These are phyloP conservation scores for Melanaphis sacchari DNA, from an alignment of 1,140 invertebrate genomes.

Conservation along the genomic window DNA sequence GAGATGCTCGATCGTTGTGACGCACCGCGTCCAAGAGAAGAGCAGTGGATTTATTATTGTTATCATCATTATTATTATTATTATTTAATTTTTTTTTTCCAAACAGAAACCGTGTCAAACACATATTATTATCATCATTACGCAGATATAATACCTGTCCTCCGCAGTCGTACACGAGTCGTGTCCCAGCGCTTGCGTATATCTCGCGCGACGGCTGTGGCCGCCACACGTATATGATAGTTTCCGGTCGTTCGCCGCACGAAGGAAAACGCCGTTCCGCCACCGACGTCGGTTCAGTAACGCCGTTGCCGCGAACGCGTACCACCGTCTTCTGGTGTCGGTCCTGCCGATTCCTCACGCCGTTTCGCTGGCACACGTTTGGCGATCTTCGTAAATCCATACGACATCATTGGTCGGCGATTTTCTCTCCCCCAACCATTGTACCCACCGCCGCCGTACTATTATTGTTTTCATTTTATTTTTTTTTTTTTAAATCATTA, in stretches of 20 bases:
- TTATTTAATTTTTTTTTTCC: too few species aligned
- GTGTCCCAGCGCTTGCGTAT: slow-evolving; percentile 5
- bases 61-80: too few species aligned
- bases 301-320: slow-evolving; percentile 40
- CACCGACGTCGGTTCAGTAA: not conserved
- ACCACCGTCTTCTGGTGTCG: not conserved
- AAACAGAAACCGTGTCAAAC: not conserved
- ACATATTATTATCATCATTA: not conserved
- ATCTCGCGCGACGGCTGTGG: not conserved
- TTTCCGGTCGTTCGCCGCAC: slow-evolving; percentile 22
- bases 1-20: too few species aligned
- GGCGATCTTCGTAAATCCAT: not conserved
- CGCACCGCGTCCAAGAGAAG: not conserved
- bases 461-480: not conserved
- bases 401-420: not conserved
- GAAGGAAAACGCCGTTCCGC: slow-evolving; percentile 5
- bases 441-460: too few species aligned
- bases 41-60: not conserved
- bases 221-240: not conserved
- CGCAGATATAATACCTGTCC: not conserved
- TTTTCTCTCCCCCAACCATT: not conserved
- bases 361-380: not conserved
- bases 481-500: not conserved
- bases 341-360: not conserved
- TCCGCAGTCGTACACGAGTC: not conserved